A percentile compares a stretch with the other conserved stretches of the same genome.
phyloP scores from a whole-genome alignment of 2,888 invertebrate species.

The Drosophila mimica region DNA sequence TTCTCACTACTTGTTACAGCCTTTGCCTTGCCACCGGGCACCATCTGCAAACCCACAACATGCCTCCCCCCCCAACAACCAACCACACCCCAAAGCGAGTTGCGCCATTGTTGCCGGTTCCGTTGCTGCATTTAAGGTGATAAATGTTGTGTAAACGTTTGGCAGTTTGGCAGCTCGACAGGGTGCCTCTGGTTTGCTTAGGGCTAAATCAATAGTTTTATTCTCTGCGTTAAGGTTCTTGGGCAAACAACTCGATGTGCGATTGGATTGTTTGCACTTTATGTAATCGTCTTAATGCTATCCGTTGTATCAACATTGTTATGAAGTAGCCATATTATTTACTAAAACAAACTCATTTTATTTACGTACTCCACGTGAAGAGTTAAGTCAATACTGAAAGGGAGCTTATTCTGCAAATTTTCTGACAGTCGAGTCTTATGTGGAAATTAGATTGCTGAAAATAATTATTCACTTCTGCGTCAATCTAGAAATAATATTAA shows the following conservation, averaged over 20 bases:
- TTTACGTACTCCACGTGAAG: neutral
- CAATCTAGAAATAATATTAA: neutral
- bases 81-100: neutral
- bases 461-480: neutral
- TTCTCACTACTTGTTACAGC: slow-evolving; percentile 23
- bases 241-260: slow-evolving; percentile 9
- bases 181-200: slow-evolving; percentile 3
- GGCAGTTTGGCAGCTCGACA: slow-evolving; percentile 45
- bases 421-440: neutral
- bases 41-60: slow-evolving; percentile 7
- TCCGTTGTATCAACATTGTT: neutral
- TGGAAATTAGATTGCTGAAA: neutral
- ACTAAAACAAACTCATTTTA: neutral
- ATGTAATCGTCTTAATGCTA: slow-evolving; percentile 3
- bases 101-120: slow-evolving; percentile 5
- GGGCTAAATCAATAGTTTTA: slow-evolving; percentile 24
- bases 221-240: neutral
- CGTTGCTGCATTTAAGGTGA: slow-evolving; percentile 60
- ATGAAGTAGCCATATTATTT: neutral
- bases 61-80: neutral
- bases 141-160: slow-evolving; percentile 64
- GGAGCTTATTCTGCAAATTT: neutral
- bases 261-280: neutral
- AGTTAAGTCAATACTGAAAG: neutral
- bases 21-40: slow-evolving; percentile 10